Evolutionary conservation across 2,888 invertebrate species (phyloP), one percentile per base, ranked within the genome.

Genomic region (Octodonta nipae): DNA sequence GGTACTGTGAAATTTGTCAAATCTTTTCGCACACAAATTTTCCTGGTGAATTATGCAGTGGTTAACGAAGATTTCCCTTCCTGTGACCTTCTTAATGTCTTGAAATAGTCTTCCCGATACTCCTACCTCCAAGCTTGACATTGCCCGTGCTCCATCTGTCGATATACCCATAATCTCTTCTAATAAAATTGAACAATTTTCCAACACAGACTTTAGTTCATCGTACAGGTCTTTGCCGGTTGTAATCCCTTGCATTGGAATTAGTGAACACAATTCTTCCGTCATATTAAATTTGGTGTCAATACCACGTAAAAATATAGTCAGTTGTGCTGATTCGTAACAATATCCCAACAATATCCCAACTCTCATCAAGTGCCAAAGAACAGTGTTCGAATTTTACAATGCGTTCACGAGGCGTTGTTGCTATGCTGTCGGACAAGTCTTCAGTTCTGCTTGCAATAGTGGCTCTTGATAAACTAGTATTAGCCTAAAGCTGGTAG

Each of bases 61-160:
- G 13, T 28, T 28, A 10, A 29, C 15, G 11, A 39, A 41, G 41
- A 37, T 41, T 37, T 41, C 29, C 15, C 29, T 34, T 28, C 28
- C 35, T 37, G 40, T 41, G 12, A 32, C 13, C 8, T 31, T 32
- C 29, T n/a, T 35, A 36, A 37, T 32, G 15, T 40, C 32, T 28
- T 40, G 13, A 30, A 40, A 37, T 41, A 40, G 26, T 35, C 32
- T 42, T 41, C 37, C 40, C 32, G 40, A 25, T 25, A 42, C 42
- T 38, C 35, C 42, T 38, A 37, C 37, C 13, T 41, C 24, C 40
- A 37, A 37, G 39, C 40, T 41, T 41, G 34, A 41, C 35, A 41
- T 42, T 41, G 42, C 42, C 31, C 37, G 28, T 41, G 40, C 42
- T 41, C 37, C 40, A 41, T 37, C 35, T 15, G 37, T 41, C 24